Evolutionary conservation across 53 echinoderm and acorn worm genomes (phyloP).

Genomic region (Pentamera pediparva): DNA sequence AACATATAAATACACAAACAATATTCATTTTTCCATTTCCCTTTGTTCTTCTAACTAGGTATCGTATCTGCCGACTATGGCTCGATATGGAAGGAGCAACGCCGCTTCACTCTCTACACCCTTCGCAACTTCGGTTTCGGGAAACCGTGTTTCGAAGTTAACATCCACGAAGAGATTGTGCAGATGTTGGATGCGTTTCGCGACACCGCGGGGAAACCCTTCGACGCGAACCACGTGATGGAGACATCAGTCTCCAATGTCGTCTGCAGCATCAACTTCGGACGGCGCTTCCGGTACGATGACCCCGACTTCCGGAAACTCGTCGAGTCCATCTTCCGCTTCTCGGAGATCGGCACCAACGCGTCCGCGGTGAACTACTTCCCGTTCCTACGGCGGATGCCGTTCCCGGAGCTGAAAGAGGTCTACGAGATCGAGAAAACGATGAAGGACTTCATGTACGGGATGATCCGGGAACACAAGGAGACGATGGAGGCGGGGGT

Average conservation of each 20-base stretch:
- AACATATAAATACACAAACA: no score
- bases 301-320: conserved; percentile 84
- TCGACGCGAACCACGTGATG: conserved; percentile 82
- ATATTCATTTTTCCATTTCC: no score
- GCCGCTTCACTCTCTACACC: conserved; percentile 74
- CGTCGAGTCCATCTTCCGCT: conserved; percentile 85
- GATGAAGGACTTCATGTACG: conserved; percentile 68
- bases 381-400: conserved; percentile 77
- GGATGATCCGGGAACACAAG: conserved; percentile 86
- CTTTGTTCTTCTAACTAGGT: conserved; percentile 49
- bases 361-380: conserved; percentile 94
- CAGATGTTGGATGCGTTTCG: conserved; percentile 74
- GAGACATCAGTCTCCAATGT: conserved; percentile 93
- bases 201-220: conserved; percentile 59
- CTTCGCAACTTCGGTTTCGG: conserved; percentile 86
- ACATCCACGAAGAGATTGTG: conserved; percentile 81
- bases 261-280: conserved; percentile 92
- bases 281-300: conserved; percentile 82
- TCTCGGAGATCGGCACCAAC: conserved; percentile 96
- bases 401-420: conserved; percentile 84
- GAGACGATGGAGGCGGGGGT: conserved; percentile 60
- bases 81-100: conserved; percentile 77
- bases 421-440: conserved; percentile 91
- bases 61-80: conserved; percentile 91
- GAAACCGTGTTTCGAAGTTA: conserved; percentile 67